Evolutionary conservation across 1,140 invertebrate species (phyloP).

Genomic region (Oedothorax gibbosus): DNA sequence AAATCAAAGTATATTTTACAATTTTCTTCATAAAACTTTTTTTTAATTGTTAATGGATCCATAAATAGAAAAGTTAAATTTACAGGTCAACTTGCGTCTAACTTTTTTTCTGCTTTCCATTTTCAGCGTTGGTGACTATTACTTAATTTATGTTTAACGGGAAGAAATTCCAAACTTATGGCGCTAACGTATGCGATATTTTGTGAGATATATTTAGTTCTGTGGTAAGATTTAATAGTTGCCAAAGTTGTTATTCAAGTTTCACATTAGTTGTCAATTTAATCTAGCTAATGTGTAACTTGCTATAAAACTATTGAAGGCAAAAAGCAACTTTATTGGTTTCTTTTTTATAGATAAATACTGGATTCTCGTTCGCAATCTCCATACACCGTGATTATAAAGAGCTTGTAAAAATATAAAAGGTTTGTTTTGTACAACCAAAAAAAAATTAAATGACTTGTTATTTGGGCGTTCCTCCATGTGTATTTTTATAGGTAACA

Average conservation of each 20-base stretch:
- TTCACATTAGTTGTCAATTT: neutral
- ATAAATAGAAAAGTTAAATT: too few species aligned
- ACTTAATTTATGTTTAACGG: too few species aligned
- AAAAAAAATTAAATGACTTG: slow-evolving; percentile 38
- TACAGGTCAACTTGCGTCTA: too few species aligned
- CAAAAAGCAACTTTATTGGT: slow-evolving; percentile 60
- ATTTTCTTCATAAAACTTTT: too few species aligned
- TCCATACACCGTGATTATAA: slow-evolving; percentile 58
- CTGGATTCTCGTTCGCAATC: slow-evolving; percentile 57
- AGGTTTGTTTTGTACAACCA: slow-evolving; percentile 49
- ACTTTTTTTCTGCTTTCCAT: too few species aligned
- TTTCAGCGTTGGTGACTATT: too few species aligned
- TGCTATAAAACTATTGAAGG: slow-evolving; percentile 36
- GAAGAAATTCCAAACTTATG: too few species aligned
- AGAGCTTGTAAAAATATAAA: slow-evolving; percentile 54
- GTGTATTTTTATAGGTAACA: slow-evolving; percentile 52
- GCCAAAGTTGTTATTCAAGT: too few species aligned
- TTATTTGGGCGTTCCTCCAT: slow-evolving; percentile 36
- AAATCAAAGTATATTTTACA: too few species aligned
- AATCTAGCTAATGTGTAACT: neutral
- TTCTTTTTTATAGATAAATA: slow-evolving; percentile 60
- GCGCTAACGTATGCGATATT: too few species aligned
- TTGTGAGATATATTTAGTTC: neutral
- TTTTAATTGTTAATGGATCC: too few species aligned
- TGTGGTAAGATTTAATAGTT: too few species aligned